Base-by-base conservation (phyloP, 2,113 vertebrate genomes). In the Takifugu flavidus region DNA sequence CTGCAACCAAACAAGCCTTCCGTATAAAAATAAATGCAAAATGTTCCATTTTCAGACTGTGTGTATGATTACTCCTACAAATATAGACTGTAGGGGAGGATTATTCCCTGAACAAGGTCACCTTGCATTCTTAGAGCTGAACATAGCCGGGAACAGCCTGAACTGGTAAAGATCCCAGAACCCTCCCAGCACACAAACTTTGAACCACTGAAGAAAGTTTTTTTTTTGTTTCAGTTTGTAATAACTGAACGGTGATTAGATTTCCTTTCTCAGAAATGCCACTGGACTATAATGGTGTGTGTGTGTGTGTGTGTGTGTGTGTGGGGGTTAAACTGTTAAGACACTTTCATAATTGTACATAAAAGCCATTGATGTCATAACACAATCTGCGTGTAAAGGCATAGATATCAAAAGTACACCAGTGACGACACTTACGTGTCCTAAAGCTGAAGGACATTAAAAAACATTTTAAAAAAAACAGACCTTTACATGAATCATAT, bases 101-200 rank as follows among this genome's bases (percentile, higher is more conserved):
- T 88, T 62, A 42, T 84, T 84, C 86, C 65, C 62, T 64, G 69
- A 69, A 86, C 90, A 92, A 93, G 91, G 92, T 87, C 90, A 75
- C 45, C 42, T 45, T 13, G 1, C 86, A 88, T 90, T 92, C 91
- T 87, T 80, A 79, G 65, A 83, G 79, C 86, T 91, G 92, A 87
- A 86, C 90, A 89, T 86, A 83, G 84, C 86, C 92, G 92, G 91
- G 91, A 87, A 93, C 93, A 91, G 53, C 47, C 20, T 72, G 91
- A 91, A 89, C 91, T 91, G 92, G 91, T 15, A 47, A 90, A 89
- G 88, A 79, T 42, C 11, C 14, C 14, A 13, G 63, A 29, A 64
- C 65, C 31, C 56, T 74, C 59, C 31, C 56, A 34, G 65, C 46
- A 52, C 60, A 64, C 31, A 63, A 6, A 39, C 34, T 62, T 70